Base-by-base conservation (phyloP, 2,888 invertebrate species). In the Campoletis raptor region DNA sequence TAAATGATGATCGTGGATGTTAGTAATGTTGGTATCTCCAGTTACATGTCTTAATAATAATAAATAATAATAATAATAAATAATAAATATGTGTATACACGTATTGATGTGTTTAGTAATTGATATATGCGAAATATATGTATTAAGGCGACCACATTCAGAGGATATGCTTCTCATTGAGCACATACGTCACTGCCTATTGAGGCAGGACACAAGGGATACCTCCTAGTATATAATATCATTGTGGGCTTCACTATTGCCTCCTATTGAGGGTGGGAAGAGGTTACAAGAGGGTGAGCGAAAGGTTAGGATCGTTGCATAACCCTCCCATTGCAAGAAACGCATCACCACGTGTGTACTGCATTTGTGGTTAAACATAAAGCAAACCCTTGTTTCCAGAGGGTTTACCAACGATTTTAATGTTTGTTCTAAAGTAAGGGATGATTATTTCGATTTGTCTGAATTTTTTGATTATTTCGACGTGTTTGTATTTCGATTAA, bases 271-370 rank as follows among this genome's bases (percentile, higher is more conserved):
- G 45, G 70, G 70, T 79, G 12, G 70, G n/a, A 12, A 30, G 30
- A 70, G 36, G 10, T 7, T 0, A 15, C 4, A 21, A 30, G 45
- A 66, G 64, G 36, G 61, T 21, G 67, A 61, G 61, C 0, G 64
- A 61, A 30, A 48, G 78, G 52, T 42, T 72, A 42, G 42, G 54
- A 72, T 57, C 42, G 78, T 73, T 78, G 73, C 37, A 77, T 40
- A 83, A 66, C 72, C 64, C 78, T 70, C 83, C 72, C 66, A 83
- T 67, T 57, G 37, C 83, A 78, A 67, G 73, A 73, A 83, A 83
- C 67, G 54, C 78, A 66, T 83, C 54, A 57, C 54, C 78, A 52
- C 83, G 61, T 45, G 69, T 37, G 48, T 45, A 76, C 57, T 36
- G 72, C 73, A 66, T 83, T 66, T 72, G 72, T 66, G 77, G 66